Evolutionary conservation across 2,797 vertebrate genomes (phyloP).

Genomic region (Amblyopsis hoosieri): DNA sequence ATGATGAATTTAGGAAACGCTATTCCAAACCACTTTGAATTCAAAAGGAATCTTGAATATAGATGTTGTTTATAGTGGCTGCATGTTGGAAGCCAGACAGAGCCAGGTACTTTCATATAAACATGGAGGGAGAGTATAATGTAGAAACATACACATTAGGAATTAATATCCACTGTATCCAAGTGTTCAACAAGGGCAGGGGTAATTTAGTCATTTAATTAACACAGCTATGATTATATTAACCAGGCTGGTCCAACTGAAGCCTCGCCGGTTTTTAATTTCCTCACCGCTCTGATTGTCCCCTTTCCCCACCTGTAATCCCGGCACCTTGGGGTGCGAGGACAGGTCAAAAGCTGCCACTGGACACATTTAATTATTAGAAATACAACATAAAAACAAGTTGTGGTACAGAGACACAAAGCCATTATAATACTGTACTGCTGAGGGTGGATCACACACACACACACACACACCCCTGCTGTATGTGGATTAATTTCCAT

Average conservation of each 20-base stretch:
- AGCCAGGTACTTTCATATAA: no score
- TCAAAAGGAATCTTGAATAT: slow-evolving; percentile 1
- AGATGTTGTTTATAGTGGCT: not conserved
- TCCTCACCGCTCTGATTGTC: slow-evolving; percentile 26
- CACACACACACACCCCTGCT: no score
- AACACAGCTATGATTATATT: slow-evolving; percentile 50
- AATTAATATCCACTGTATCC: slow-evolving; percentile 21
- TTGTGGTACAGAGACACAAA: not conserved
- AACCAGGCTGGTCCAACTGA: slow-evolving; percentile 40
- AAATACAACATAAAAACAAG: slow-evolving; percentile 16
- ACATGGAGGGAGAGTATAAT: not conserved
- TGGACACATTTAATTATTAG: slow-evolving; percentile 14
- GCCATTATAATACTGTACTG: not conserved
- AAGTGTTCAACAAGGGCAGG: slow-evolving; percentile 6
- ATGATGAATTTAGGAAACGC: not conserved
- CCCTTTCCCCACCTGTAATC: slow-evolving; percentile 35
- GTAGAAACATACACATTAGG: slow-evolving; percentile 14
- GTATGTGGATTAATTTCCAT: not conserved
- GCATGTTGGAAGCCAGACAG: no score
- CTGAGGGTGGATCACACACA: not conserved
- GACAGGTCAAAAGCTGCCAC: slow-evolving; percentile 16
- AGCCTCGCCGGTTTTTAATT: slow-evolving; percentile 48
- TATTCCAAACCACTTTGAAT: not conserved
- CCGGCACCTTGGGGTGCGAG: slow-evolving; percentile 7
- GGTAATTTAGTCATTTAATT: slow-evolving; percentile 52